A percentile compares a stretch with the other conserved stretches of the same genome.
phyloP scores from a whole-genome alignment of 2,113 vertebrate species.

The Syrrhaptes paradoxus region DNA sequence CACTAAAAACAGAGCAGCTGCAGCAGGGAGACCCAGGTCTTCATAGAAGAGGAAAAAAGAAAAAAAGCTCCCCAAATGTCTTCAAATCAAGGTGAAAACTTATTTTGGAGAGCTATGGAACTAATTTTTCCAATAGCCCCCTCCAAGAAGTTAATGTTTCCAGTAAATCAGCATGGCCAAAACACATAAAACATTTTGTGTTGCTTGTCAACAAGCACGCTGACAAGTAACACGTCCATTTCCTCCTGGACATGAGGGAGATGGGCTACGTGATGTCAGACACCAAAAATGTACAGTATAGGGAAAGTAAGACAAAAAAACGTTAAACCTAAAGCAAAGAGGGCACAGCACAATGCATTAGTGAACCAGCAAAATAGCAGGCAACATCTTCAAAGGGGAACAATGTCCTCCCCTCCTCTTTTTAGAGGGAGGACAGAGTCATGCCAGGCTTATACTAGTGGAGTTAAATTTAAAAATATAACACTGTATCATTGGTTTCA shows the following conservation, averaged over 20 bases:
- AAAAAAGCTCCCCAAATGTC: background rate
- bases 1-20: constrained; percentile 13
- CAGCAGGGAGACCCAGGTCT: background rate
- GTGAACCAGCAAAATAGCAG: background rate
- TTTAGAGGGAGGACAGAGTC: background rate
- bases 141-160: constrained; percentile 20
- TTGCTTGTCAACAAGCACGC: background rate
- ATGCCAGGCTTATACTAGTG: background rate
- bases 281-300: background rate
- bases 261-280: background rate
- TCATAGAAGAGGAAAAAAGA: background rate
- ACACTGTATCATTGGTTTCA: background rate
- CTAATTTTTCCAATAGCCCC: background rate
- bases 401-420: background rate
- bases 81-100: constrained; percentile 12
- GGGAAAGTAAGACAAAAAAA: background rate
- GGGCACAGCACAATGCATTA: background rate
- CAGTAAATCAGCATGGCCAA: background rate
- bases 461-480: background rate
- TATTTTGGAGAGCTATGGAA: background rate
- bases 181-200: background rate
- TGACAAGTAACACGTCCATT: background rate
- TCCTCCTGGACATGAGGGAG: background rate
- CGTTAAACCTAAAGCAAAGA: background rate
- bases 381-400: background rate